Conservation (phyloP, 2,113 vertebrate species). For the Dromaius novaehollandiae region DNA sequence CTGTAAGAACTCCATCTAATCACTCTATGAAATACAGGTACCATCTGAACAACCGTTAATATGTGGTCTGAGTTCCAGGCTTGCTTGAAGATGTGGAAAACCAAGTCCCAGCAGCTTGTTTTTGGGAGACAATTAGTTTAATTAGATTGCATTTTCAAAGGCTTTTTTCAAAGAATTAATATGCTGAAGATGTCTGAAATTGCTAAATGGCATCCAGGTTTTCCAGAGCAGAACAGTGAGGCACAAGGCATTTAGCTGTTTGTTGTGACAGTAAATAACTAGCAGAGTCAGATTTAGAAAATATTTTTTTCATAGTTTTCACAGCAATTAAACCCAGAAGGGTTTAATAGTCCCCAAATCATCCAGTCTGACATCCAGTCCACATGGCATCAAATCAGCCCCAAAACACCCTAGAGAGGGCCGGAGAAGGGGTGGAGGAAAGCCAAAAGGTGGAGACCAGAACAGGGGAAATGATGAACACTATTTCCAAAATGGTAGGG, state of each 20-base stretch:
- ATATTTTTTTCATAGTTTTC: not conserved
- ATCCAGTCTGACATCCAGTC: not conserved
- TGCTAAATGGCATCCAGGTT: not conserved
- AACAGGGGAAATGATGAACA: not conserved
- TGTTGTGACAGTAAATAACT: not conserved
- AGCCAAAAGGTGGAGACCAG: not conserved
- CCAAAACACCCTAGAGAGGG: not conserved
- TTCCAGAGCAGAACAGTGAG: not conserved
- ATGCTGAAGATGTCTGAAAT: not conserved
- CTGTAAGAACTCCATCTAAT: not conserved
- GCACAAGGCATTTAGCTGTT: rapidly evolving
- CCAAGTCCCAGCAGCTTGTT: not conserved
- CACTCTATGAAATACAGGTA: not conserved
- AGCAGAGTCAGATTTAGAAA: not conserved
- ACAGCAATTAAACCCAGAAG: not conserved
- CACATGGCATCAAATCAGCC: not conserved
- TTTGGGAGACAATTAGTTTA: not conserved
- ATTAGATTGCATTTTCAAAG: not conserved
- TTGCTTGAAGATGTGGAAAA: not conserved
- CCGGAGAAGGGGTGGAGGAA: not conserved
- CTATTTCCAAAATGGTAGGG: not conserved
- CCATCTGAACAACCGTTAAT: not conserved
- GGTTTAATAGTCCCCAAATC: not conserved
- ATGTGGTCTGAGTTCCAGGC: not conserved
- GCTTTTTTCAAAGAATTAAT: not conserved